A percentile compares a stretch with the other conserved stretches of the same genome.
Conservation (phyloP, 2,888 invertebrate genomes). For the Macrophya alboannulata region DNA sequence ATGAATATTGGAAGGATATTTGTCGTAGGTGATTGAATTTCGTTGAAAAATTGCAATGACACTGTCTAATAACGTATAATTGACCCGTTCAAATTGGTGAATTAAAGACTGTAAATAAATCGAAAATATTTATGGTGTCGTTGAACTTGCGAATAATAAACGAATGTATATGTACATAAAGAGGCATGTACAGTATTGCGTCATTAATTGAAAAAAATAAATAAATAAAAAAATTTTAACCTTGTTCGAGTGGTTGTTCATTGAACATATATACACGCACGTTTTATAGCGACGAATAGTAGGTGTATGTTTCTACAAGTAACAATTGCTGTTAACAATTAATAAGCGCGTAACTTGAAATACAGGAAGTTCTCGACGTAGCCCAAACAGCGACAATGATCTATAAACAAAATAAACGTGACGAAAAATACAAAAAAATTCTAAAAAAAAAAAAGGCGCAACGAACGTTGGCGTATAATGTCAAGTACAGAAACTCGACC, state of each 20-base stretch:
- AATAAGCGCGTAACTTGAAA: slow-evolving; percentile 30
- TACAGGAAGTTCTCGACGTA: slow-evolving; percentile 20
- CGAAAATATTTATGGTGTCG: slow-evolving; percentile 42
- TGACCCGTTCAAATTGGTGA: slow-evolving; percentile 43
- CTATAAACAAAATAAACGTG: not conserved
- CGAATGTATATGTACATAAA: not conserved
- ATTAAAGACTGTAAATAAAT: slow-evolving; percentile 49
- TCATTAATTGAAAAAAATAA: not conserved
- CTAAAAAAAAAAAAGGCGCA: not conserved
- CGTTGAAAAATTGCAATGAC: slow-evolving; percentile 7
- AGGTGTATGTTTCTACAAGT: slow-evolving; percentile 23
- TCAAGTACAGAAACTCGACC: slow-evolving; percentile 46
- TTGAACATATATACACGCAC: not conserved
- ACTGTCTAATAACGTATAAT: slow-evolving; percentile 26
- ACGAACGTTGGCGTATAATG: slow-evolving; percentile 5
- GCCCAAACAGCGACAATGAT: not conserved
- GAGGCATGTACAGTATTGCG: slow-evolving; percentile 23
- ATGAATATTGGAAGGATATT: not conserved
- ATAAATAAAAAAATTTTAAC: not conserved
- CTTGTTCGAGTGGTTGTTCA: not conserved
- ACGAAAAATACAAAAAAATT: not conserved
- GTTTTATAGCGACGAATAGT: not conserved
- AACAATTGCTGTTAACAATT: not conserved
- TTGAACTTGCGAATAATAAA: slow-evolving; percentile 46
- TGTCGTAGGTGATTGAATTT: not conserved